Conservation (phyloP, 2,797 vertebrate genomes). For the Erethizon dorsatum region DNA sequence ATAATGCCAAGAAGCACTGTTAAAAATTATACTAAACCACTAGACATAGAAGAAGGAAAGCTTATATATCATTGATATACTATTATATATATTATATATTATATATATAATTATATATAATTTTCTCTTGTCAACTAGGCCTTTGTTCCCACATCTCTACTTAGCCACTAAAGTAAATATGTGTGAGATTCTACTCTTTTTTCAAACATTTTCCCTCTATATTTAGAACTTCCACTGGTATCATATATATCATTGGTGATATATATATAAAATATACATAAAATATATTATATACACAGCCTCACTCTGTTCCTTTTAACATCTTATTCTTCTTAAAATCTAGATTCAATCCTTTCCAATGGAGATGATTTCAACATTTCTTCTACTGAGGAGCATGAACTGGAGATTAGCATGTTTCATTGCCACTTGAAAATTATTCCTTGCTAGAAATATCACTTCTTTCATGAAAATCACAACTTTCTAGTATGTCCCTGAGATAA, state of each 20-base stretch:
- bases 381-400: rapidly evolving
- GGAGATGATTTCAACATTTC: neutral
- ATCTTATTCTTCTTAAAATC: neutral
- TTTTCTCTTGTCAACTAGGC: neutral
- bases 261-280: no score
- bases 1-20: neutral
- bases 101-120: no score
- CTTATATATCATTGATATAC: neutral
- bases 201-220: neutral
- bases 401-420: neutral
- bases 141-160: neutral
- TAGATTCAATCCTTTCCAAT: neutral
- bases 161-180: neutral
- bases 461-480: neutral
- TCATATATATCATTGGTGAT: no score
- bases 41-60: neutral
- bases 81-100: no score
- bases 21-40: neutral
- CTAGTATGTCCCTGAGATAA: neutral
- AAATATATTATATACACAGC: neutral
- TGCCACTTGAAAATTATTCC: neutral
- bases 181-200: neutral
- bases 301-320: neutral
- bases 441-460: neutral
- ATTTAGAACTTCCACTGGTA: rapidly evolving